These are phyloP conservation scores for Ptychoptera albimana DNA, from an alignment of 2,888 invertebrate genomes.

Conservation along the genomic window DNA sequence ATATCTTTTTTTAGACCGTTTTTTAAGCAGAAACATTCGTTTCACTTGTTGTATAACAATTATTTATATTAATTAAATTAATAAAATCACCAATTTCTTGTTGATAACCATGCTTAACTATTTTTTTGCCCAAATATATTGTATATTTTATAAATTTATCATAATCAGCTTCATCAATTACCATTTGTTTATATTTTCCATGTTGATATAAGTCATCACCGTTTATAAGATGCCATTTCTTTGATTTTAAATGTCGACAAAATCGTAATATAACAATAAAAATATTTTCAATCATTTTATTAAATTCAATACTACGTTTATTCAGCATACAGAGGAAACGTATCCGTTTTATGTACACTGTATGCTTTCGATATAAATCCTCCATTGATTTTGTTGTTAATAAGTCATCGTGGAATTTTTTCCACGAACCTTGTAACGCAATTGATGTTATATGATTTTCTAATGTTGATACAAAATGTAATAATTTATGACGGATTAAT, in stretches of 20 bases:
- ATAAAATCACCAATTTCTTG: conserved; percentile 28
- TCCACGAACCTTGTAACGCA: conserved; percentile 60
- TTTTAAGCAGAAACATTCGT: too few species aligned
- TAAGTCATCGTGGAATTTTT: conserved; percentile 51
- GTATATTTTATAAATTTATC: conserved; percentile 25
- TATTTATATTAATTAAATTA: conserved; percentile 27
- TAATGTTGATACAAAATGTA: conserved; percentile 55
- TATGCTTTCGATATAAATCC: conserved; percentile 54
- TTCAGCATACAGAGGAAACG: conserved; percentile 59
- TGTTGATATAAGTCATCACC: conserved; percentile 21
- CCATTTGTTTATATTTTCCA: conserved; percentile 23
- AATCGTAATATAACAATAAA: conserved; percentile 51
- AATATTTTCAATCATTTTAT: conserved; percentile 51
- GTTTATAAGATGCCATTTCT: conserved; percentile 18
- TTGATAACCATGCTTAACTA: conserved; percentile 27
- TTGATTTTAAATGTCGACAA: conserved; percentile 20
- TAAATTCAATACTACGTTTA: conserved; percentile 48
- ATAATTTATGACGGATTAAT: conserved; percentile 56
- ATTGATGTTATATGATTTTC: conserved; percentile 65
- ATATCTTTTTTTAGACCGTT: too few species aligned
- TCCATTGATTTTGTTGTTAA: conserved; percentile 49
- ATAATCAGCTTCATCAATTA: conserved; percentile 25
- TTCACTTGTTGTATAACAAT: conserved; percentile 17
- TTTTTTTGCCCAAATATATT: conserved; percentile 28
- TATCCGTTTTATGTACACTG: conserved; percentile 57